Base-by-base conservation (phyloP, 2,113 vertebrate genomes). In the Lasiurus borealis region DNA sequence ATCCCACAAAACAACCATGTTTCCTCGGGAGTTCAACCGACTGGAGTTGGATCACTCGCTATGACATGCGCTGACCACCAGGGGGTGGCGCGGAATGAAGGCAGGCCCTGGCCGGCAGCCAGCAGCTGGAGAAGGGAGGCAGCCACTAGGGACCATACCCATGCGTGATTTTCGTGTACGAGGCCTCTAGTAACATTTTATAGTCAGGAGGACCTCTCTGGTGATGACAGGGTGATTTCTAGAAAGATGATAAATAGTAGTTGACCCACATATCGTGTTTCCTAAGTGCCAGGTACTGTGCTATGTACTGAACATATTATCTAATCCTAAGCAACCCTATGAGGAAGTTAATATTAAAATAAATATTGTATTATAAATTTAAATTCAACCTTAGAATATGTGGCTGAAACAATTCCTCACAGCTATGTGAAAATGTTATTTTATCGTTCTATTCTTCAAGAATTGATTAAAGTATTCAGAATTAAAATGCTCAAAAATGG, bases 401-500 rank as follows among this genome's bases (percentile, higher is more conserved):
- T 85, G 6, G 34, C 44, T 82, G 50, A 88, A 76, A 82, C 23
- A 87, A 88, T 88, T 88, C 46, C 54, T 34, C 27, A 72, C 3
- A 85, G 29, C 27, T 81, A 71, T 1, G 87, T 90, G 83, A 84
- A 89, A 94, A 89, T 59, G 29, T 62, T 81, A 21, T 21, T 72
- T 2, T 48, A 57, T 77, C 57, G 87, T 71, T 8, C 48, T 78
- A 48, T 54, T n/a, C 54, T 6, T 90, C 62, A 94, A 85, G 29
- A 89, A 69, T 6, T 69, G 40, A 90, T 62, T 14, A 75, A 57
- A 84, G 72, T 68, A 83, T 13, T 95, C 57, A 86, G 31, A n/a
- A 96, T 73, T 78, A 78, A 93, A 85, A 85, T 75, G 19, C 72
- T 94, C 46, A 76, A 62, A 86, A 78, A 90, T 18, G 86, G 5